Evolutionary conservation across 2,888 invertebrate species (phyloP).

Genomic region (Synergus gifuensis): DNA sequence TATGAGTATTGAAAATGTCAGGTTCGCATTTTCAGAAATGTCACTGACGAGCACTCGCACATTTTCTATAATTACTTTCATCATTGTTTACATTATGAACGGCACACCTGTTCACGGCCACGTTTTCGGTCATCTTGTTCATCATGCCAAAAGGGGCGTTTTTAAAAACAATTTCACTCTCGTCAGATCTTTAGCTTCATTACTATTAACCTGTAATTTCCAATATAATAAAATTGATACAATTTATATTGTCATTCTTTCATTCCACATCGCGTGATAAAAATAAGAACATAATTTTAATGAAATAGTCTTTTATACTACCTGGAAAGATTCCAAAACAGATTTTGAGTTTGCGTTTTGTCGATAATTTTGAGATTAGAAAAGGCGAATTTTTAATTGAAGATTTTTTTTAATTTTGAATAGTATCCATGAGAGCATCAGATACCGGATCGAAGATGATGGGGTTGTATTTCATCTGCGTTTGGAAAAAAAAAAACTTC

Average conservation of each 20-base stretch:
- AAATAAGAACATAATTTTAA: not conserved
- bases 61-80: slow-evolving; percentile 31
- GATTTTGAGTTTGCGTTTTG: slow-evolving; percentile 2
- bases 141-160: slow-evolving; percentile 23
- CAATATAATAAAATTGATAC: not conserved
- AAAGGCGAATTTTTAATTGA: not conserved
- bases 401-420: not conserved
- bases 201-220: not conserved
- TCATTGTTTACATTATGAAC: slow-evolving; percentile 21
- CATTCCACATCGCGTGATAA: not conserved
- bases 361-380: not conserved
- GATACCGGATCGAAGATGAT: slow-evolving; percentile 27
- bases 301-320: not conserved
- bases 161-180: slow-evolving; percentile 11
- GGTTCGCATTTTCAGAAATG: not conserved
- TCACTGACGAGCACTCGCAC: not conserved
- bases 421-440: not conserved
- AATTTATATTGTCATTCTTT: not conserved
- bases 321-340: slow-evolving; percentile 22
- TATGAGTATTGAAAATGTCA: not conserved
- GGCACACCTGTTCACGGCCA: slow-evolving; percentile 28
- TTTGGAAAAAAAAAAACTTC: slow-evolving; percentile 13
- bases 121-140: not conserved
- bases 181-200: not conserved
- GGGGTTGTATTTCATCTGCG: slow-evolving; percentile 35